These are phyloP conservation scores for Opisthograptis luteolata DNA, from an alignment of 2,888 invertebrate species.

Conservation along the genomic window DNA sequence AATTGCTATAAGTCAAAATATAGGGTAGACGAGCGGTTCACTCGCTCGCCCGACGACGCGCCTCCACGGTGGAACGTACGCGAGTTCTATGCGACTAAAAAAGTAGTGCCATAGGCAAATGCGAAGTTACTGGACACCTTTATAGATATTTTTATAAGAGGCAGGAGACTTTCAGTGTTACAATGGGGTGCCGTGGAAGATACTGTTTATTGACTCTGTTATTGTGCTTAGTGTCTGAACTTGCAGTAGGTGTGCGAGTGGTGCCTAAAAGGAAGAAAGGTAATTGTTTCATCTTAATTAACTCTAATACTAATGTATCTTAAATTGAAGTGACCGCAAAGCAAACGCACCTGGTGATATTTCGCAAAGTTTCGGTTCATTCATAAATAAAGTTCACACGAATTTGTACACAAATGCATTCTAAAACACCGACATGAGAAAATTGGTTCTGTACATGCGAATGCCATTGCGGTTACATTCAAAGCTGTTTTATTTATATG, in stretches of 20 bases:
- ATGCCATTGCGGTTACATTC: not conserved
- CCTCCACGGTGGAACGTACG: slow-evolving; percentile 41
- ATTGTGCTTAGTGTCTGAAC: slow-evolving; percentile 80
- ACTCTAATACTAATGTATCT: not conserved
- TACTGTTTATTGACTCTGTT: slow-evolving; percentile 79
- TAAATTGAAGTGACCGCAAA: slow-evolving; percentile 34
- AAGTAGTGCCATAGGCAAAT: slow-evolving; percentile 62
- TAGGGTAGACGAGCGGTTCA: slow-evolving; percentile 84
- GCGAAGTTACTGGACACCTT: slow-evolving; percentile 62
- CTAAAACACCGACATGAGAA: slow-evolving; percentile 13
- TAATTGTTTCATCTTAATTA: slow-evolving; percentile 48
- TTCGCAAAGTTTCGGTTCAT: slow-evolving; percentile 42
- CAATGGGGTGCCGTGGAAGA: slow-evolving; percentile 81
- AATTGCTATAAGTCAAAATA: slow-evolving; percentile 86
- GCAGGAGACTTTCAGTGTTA: slow-evolving; percentile 50
- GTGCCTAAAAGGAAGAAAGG: slow-evolving; percentile 84
- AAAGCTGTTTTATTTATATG: too few species aligned
- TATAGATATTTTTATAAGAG: slow-evolving; percentile 48
- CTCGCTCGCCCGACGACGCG: slow-evolving; percentile 58
- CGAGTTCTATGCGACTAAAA: slow-evolving; percentile 54
- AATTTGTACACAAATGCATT: slow-evolving; percentile 18
- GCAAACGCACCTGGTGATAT: slow-evolving; percentile 24
- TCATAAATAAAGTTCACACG: slow-evolving; percentile 35
- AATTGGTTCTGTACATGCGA: slow-evolving; percentile 1
- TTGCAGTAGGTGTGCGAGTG: slow-evolving; percentile 82